These are phyloP conservation scores for Branchellion lobata DNA, from an alignment of 2,888 invertebrate species.

Conservation along the genomic window DNA sequence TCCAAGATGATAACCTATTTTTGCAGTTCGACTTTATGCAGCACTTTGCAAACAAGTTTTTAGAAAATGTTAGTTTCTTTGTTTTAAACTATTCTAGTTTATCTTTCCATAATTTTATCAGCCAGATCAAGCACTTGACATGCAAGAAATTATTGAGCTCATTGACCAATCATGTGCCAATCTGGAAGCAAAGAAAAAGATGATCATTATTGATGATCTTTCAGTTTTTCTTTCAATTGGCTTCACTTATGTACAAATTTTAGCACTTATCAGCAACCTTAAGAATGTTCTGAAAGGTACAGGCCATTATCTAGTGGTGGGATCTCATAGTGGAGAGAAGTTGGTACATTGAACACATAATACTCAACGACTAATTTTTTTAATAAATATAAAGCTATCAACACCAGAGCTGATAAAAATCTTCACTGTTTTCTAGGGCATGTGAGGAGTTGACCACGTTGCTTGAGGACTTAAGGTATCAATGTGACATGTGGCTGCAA, in stretches of 20 bases:
- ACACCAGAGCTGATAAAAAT: no score
- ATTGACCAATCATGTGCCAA: neutral
- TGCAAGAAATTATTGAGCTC: neutral
- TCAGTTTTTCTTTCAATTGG: conserved; percentile 54
- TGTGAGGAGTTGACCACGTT: conserved; percentile 52
- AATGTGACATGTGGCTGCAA: conserved; percentile 53
- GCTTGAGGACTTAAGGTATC: conserved; percentile 54
- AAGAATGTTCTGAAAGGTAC: conserved; percentile 35
- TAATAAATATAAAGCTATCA: no score
- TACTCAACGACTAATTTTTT: no score
- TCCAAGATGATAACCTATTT: neutral
- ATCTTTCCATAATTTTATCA: neutral
- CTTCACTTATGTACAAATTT: conserved; percentile 49
- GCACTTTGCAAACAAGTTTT: neutral
- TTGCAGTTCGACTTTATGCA: neutral
- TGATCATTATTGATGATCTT: conserved; percentile 56
- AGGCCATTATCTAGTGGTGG: conserved; percentile 30
- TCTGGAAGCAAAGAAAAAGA: neutral
- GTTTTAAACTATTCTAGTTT: neutral
- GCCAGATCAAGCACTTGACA: neutral
- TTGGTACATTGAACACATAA: no score
- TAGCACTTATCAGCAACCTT: conserved; percentile 53
- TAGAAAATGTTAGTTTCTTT: neutral
- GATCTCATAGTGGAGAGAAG: conserved; percentile 52
- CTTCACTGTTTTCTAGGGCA: no score